Evolutionary conservation across 2,113 vertebrate genomes (phyloP).

Genomic region (Actenoides hombroni): DNA sequence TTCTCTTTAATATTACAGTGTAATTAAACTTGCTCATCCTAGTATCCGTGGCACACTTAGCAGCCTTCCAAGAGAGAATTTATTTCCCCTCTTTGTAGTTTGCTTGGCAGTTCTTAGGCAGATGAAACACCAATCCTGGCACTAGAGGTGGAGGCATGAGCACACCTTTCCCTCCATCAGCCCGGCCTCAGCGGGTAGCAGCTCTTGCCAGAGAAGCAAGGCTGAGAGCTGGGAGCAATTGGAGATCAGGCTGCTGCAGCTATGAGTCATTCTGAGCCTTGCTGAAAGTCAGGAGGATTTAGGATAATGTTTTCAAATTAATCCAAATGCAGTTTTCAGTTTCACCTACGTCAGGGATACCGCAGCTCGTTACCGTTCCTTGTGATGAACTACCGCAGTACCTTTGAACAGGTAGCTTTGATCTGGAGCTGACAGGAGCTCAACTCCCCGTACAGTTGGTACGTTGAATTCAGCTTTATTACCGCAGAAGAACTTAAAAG

Average conservation of each 20-base stretch:
- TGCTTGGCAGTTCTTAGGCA: not conserved
- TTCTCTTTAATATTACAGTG: not conserved
- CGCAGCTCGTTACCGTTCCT: not conserved
- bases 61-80: not conserved
- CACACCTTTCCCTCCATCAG: not conserved
- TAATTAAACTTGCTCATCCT: not conserved
- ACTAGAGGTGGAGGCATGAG: not conserved
- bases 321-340: not conserved
- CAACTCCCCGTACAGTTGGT: accelerated
- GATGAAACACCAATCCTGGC: accelerated
- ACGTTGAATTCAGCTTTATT: not conserved
- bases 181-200: not conserved
- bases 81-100: not conserved
- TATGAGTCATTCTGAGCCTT: not conserved
- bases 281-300: not conserved
- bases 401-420: not conserved
- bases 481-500: not conserved
- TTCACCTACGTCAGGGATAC: not conserved
- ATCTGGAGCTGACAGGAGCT: not conserved
- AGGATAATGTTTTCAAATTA: not conserved
- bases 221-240: not conserved
- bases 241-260: not conserved
- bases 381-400: accelerated
- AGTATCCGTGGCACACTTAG: not conserved
- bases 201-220: not conserved